Base-by-base conservation (phyloP, 2,797 vertebrate species). In the Amazona finschi region DNA sequence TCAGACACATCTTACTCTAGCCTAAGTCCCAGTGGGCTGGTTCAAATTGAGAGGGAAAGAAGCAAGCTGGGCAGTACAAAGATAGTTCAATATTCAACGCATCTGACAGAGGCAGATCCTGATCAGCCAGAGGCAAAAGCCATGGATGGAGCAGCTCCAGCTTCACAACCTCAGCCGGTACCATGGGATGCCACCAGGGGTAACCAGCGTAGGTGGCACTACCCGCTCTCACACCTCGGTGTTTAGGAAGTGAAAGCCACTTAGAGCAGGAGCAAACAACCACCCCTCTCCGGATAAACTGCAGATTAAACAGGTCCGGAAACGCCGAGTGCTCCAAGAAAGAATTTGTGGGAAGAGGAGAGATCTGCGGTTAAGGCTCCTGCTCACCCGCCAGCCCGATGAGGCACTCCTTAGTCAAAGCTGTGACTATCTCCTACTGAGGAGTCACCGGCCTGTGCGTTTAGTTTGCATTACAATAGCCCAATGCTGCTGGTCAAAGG, bases 331-430 rank as follows among this genome's bases (percentile, higher is more conserved):
- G 82, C 86, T 81, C 15, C 79, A 3, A 57, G 77, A 33, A 84
- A 17, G 95, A 90, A 89, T 92, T 70, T 24, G 92, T 58, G 91
- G 93, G 77, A 49, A 94, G 78, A 91, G 38, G 52, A 61, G 87
- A 92, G 81, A 58, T 94, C 86, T 86, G 93, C 24, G 86, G 91
- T 71, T 38, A 55, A 53, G 46, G 8, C 85, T 90, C 77, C 76
- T 3, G 62, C 12, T 78, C 70, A 3, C 38, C 1, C 0, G 27
- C 22, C 58, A 8, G 65, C 39, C 46, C 3, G 5, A 22, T 6
- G 60, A 36, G 73, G 55, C 12, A 65, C 76, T 30, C n/a, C 46
- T 11, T 62, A 78, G 78, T 18, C 8, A 0, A 73, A 74, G 47
- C 31, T 58, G 8, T 9, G 62, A 7, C 62, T 88, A 28, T 78